Evolutionary conservation across 2,113 vertebrate species (phyloP).

Genomic region (Anoura caudifer): DNA sequence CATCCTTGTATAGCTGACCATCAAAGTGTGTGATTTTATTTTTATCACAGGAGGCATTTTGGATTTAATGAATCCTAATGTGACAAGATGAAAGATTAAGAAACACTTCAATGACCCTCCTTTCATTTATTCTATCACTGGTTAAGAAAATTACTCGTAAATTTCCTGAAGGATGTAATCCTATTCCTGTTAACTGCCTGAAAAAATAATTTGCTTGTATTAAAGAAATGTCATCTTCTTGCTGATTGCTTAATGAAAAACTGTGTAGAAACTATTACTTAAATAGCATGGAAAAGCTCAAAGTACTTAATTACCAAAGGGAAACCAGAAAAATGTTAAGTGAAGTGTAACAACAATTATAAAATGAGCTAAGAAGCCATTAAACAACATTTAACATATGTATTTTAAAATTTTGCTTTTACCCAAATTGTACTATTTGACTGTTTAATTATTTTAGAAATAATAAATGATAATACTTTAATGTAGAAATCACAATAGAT

Average conservation of each 20-base stretch:
- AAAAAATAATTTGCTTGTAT: constrained; percentile 71
- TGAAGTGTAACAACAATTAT: constrained; percentile 48
- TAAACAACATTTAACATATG: constrained; percentile 57
- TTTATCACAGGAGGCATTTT: not conserved
- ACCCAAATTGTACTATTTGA: not conserved
- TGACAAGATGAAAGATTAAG: constrained; percentile 36
- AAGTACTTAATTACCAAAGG: constrained; percentile 51
- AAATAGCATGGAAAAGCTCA: constrained; percentile 14
- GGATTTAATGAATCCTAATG: constrained; percentile 24
- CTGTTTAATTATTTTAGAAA: constrained; percentile 51
- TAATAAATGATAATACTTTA: constrained; percentile 32
- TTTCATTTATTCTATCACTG: constrained; percentile 25
- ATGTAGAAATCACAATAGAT: constrained; percentile 27
- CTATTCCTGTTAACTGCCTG: constrained; percentile 41
- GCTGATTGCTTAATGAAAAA: constrained; percentile 66
- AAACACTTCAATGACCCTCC: not conserved
- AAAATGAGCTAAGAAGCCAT: constrained; percentile 57
- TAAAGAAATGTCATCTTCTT: constrained; percentile 55
- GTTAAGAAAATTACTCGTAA: constrained; percentile 32
- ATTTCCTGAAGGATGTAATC: constrained; percentile 53
- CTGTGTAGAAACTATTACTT: constrained; percentile 25
- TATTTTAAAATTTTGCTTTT: constrained; percentile 42
- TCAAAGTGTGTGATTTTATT: not conserved
- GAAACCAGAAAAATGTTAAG: constrained; percentile 46
- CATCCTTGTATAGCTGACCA: not conserved